A percentile compares a stretch with the other conserved stretches of the same genome.
These are phyloP conservation scores for Eristalis pertinax DNA, from an alignment of 2,888 invertebrate genomes.

Conservation along the genomic window DNA sequence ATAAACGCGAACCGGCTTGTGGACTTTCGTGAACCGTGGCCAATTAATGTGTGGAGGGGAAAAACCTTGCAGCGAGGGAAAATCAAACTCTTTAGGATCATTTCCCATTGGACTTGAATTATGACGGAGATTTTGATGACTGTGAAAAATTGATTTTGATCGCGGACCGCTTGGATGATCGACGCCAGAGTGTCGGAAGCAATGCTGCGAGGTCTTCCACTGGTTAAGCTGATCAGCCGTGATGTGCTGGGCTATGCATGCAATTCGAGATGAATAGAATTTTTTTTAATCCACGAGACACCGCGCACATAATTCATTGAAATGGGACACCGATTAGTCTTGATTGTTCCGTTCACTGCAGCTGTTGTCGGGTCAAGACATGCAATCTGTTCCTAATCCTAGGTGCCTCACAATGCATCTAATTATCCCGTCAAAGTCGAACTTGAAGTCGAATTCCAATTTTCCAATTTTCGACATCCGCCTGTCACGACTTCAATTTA, in stretches of 20 bases:
- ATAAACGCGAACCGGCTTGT: background rate
- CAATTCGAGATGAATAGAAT: too few species aligned
- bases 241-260: too few species aligned
- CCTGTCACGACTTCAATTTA: background rate
- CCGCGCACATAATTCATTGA: too few species aligned
- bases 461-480: background rate
- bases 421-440: slow-evolving; percentile 13
- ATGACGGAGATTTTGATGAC: background rate
- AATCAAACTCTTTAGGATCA: background rate
- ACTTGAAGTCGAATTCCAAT: background rate
- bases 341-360: background rate
- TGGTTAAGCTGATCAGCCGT: too few species aligned
- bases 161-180: too few species aligned
- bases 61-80: background rate
- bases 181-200: too few species aligned
- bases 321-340: background rate
- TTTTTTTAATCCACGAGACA: too few species aligned
- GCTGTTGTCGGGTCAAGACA: background rate
- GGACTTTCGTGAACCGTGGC: background rate
- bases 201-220: too few species aligned
- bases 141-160: background rate
- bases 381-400: background rate
- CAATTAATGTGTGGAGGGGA: background rate
- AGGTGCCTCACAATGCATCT: background rate
- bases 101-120: background rate